These are phyloP conservation scores for Carassius gibelio DNA, from an alignment of 2,113 vertebrate genomes.

Conservation along the genomic window DNA sequence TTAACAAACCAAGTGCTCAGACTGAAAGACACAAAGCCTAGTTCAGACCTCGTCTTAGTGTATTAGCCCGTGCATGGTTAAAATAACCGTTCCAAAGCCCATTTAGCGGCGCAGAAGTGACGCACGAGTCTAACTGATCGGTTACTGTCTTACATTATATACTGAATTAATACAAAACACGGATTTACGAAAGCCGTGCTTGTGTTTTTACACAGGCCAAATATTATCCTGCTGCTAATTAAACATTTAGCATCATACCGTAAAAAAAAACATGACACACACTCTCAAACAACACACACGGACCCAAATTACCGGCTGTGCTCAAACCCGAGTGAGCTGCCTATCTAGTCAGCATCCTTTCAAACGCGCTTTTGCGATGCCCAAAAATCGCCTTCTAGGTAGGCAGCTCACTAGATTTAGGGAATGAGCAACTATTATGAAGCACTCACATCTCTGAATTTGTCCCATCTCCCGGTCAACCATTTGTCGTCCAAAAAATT, in stretches of 20 bases:
- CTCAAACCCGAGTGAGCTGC: not conserved
- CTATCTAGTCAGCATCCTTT: not conserved
- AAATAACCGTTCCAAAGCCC: slow-evolving; percentile 14
- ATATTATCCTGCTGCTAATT: not conserved
- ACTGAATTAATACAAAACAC: not conserved
- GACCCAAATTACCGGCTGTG: not conserved
- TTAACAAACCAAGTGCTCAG: not conserved
- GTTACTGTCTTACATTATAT: slow-evolving; percentile 2
- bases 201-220: not conserved
- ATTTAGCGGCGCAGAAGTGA: slow-evolving; percentile 32
- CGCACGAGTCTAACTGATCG: slow-evolving; percentile 22
- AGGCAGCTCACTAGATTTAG: not conserved
- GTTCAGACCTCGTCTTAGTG: not conserved
- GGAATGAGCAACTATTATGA: not conserved
- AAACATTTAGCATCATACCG: not conserved
- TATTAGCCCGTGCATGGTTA: not conserved
- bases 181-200: not conserved
- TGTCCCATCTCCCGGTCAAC: slow-evolving; percentile 92
- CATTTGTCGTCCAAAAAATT: slow-evolving; percentile 98
- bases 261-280: not conserved
- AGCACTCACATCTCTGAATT: slow-evolving; percentile 94
- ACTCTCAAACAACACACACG: not conserved
- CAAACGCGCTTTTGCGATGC: not conserved
- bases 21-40: not conserved
- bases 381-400: not conserved